Conservation (phyloP, 2,888 invertebrate species). For the Eudemis profundana region DNA sequence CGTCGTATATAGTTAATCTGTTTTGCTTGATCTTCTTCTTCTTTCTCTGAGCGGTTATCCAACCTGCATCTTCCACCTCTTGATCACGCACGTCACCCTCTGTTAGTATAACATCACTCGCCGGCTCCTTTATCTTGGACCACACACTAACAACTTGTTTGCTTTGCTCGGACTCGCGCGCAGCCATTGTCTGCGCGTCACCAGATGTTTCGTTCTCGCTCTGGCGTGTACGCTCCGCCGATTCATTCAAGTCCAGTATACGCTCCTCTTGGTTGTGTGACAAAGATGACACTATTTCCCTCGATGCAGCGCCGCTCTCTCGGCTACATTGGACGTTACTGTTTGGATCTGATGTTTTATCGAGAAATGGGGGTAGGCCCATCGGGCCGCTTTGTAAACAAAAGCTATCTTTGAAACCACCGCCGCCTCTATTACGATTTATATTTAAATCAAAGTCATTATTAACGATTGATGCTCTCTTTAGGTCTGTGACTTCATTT, state of each 20-base stretch:
- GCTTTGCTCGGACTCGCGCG: background rate
- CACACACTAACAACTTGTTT: background rate
- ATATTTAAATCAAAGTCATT: constrained; percentile 9
- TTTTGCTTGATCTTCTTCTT: background rate
- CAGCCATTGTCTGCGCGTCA: background rate
- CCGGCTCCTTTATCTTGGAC: background rate
- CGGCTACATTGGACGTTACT: no score
- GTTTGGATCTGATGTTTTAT: background rate
- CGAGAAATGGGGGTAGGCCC: constrained; percentile 1
- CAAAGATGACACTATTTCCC: no score
- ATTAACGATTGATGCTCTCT: background rate
- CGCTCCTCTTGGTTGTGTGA: no score
- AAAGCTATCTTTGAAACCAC: constrained; percentile 8
- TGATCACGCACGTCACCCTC: no score
- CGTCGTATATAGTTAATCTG: constrained; percentile 2
- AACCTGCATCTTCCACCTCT: no score
- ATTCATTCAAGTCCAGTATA: no score
- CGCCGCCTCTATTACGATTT: constrained; percentile 8
- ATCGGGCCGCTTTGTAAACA: constrained; percentile 5
- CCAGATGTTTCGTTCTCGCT: no score
- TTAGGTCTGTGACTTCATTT: background rate
- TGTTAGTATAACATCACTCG: background rate
- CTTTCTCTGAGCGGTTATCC: background rate
- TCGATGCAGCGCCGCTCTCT: no score
- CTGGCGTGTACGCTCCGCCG: no score